Evolutionary conservation across 2,888 invertebrate genomes (phyloP), one percentile per base, ranked within the genome.

Genomic region (Temnothorax ravouxi): DNA sequence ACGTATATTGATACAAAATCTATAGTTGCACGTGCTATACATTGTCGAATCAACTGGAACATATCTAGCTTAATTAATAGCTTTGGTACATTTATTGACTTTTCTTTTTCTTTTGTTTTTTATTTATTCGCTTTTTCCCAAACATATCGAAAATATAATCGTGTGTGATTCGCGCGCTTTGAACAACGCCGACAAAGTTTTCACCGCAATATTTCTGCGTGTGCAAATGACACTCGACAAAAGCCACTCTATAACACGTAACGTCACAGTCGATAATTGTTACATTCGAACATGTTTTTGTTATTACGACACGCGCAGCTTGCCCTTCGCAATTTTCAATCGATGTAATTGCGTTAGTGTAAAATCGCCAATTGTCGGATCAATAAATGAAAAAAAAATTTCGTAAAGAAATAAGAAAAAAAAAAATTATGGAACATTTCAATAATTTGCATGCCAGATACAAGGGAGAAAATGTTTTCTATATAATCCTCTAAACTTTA

Each of bases 221-320:
- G 77, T 80, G 79, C 59, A 80, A 80, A 59, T 80, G 79, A 80
- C 79, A 79, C 59, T 74, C 59, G 79, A 74, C 79, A 74, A 80
- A 80, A 47, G 79, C 59, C 59, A 47, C 18, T 34, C 74, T 59
- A 9, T 25, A 59, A 54, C 54, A 47, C 47, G 38, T 75, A 75
- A 59, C 47, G 75, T 80, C 47, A 47, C 79, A 80, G 79, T 59
- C 75, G 79, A 59, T 80, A 80, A 80, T 80, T 74, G 79, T 80
- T 74, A 74, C 59, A 74, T 74, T 80, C 38, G 56, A 80, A 59
- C 75, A 38, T 59, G 59, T 74, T 80, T 61, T 80, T 80, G 75
- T 80, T 80, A 80, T 80, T 74, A 59, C 59, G 59, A 74, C 75
- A 80, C 71, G 38, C 59, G 59, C 75, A 59, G 76, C 38, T 44